These are phyloP conservation scores for Aurelia aurita complex sp. Pacific DNA, from an alignment of 30 jellyfish, hydroid and myxozoan species.

Conservation along the genomic window DNA sequence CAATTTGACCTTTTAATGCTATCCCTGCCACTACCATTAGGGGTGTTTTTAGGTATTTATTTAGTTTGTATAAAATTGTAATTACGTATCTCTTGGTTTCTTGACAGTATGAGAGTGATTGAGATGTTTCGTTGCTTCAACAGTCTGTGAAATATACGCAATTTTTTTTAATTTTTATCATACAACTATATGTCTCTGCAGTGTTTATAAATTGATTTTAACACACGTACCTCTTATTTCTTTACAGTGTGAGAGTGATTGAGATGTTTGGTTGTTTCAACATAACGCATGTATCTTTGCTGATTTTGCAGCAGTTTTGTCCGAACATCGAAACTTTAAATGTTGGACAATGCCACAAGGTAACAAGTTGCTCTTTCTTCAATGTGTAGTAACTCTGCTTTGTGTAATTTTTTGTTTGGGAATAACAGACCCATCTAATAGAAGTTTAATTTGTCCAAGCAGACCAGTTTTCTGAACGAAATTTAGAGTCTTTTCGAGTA, in stretches of 20 bases:
- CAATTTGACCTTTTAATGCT: too few relatives aligned
- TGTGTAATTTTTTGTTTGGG: too few relatives aligned
- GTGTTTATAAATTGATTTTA: too few relatives aligned
- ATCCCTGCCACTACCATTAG: too few relatives aligned
- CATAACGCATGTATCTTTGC: conserved; percentile 59
- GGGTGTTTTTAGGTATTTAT: too few relatives aligned
- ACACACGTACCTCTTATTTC: background rate
- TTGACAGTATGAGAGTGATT: conserved; percentile 69
- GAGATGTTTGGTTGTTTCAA: conserved; percentile 96
- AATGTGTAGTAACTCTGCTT: too few relatives aligned
- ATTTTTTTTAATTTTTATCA: background rate
- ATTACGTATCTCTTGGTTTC: background rate
- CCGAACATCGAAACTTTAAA: conserved; percentile 74
- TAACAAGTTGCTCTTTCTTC: background rate
- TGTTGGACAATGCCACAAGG: conserved; percentile 98
- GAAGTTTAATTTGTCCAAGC: too few relatives aligned
- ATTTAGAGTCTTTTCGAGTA: too few relatives aligned
- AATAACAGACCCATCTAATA: too few relatives aligned
- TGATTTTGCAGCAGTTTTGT: conserved; percentile 54
- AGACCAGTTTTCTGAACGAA: too few relatives aligned
- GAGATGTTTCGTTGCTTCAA: conserved; percentile 95
- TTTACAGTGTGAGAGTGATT: conserved; percentile 69
- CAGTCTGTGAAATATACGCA: background rate
- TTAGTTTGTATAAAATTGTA: too few relatives aligned
- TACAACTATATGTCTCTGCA: background rate